phyloP scores from a whole-genome alignment of 2,113 vertebrate genomes.

The Struthidea cinerea region DNA sequence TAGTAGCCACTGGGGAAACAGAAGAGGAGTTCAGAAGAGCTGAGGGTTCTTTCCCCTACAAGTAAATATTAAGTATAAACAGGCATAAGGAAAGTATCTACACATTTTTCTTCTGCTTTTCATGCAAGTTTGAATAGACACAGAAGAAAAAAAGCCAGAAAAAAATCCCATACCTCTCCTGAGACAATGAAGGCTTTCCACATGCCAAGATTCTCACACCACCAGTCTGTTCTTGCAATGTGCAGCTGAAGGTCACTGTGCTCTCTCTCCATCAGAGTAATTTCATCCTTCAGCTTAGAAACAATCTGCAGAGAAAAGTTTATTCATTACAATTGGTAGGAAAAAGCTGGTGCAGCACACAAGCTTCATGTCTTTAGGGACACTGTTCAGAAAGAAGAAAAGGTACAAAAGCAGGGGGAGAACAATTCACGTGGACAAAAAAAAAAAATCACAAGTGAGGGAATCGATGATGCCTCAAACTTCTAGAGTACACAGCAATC shows the following conservation, averaged over 20 bases:
- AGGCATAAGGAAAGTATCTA: neutral
- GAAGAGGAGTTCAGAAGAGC: neutral
- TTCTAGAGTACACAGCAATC: neutral
- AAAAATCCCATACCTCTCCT: constrained; percentile 77
- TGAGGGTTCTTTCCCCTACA: neutral
- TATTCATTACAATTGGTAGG: neutral
- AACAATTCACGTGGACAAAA: neutral
- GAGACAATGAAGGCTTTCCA: constrained; percentile 88
- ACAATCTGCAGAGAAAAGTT: constrained; percentile 79
- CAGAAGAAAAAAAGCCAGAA: neutral
- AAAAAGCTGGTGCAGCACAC: neutral
- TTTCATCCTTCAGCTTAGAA: constrained; percentile 93
- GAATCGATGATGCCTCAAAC: neutral
- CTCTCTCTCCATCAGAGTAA: constrained; percentile 90
- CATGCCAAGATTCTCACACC: constrained; percentile 95
- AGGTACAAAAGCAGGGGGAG: neutral
- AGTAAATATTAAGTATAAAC: neutral
- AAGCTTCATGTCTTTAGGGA: neutral
- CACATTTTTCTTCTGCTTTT: neutral
- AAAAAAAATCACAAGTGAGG: neutral
- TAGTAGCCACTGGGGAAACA: neutral
- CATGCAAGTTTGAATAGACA: neutral
- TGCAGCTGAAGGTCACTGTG: constrained; percentile 90
- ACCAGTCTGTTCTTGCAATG: constrained; percentile 93
- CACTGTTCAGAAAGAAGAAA: neutral